These are phyloP conservation scores for Leptogaster cylindrica DNA, from an alignment of 2,888 invertebrate genomes.

Conservation along the genomic window DNA sequence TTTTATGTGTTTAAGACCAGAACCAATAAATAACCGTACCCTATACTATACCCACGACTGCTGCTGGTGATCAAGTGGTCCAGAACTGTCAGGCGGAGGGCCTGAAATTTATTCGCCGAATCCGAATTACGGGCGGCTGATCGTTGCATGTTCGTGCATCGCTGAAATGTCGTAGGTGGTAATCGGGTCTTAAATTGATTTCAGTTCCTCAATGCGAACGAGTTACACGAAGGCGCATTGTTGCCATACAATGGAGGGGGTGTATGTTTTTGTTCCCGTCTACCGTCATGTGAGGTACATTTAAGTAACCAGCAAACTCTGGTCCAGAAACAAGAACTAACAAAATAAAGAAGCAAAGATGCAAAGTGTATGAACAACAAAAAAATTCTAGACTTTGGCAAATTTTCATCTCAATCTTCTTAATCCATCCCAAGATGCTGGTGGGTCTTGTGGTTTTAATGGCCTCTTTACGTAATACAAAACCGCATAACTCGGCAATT, in stretches of 20 bases:
- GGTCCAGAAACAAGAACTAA: no score
- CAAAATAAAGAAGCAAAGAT: no score
- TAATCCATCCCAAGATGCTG: background rate
- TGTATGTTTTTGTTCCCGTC: constrained; percentile 17
- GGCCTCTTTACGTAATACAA: constrained; percentile 20
- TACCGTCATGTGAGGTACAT: constrained; percentile 36
- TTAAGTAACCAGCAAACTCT: constrained; percentile 6
- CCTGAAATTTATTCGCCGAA: constrained; percentile 20
- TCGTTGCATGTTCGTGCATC: background rate
- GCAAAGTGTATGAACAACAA: background rate
- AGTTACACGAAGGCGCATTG: background rate
- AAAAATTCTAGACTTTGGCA: constrained; percentile 21
- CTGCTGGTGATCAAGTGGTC: constrained; percentile 40
- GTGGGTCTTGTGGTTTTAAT: constrained; percentile 2
- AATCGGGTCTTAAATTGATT: constrained; percentile 30
- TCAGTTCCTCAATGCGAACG: constrained; percentile 28
- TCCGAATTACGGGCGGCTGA: constrained; percentile 18
- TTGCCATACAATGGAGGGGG: constrained; percentile 3
- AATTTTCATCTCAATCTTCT: background rate
- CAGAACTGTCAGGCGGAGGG: constrained; percentile 40
- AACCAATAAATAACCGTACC: constrained; percentile 1
- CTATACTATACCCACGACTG: constrained; percentile 6
- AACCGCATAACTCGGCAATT: constrained; percentile 15
- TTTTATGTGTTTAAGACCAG: no score
- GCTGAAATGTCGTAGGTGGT: constrained; percentile 38